Percentiles rank a stretch among this genome's conserved stretches.
These are phyloP conservation scores for Mirounga angustirostris DNA, from an alignment of 2,113 vertebrate species.

Conservation along the genomic window DNA sequence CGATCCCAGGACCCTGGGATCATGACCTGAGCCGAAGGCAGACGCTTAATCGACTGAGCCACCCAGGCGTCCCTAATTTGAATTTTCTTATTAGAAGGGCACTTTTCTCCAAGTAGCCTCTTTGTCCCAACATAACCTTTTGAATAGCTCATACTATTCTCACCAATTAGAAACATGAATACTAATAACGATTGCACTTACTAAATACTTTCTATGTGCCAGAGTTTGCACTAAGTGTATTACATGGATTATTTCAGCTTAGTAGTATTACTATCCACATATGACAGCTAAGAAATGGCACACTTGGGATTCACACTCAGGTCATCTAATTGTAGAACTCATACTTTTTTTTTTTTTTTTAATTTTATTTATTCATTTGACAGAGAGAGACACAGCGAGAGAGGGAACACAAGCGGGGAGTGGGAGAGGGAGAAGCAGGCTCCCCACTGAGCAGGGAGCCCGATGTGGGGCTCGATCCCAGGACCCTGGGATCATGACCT, in stretches of 20 bases:
- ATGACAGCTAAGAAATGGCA: background rate
- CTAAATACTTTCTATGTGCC: background rate
- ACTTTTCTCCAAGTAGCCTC: constrained; percentile 45
- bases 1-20: too few species aligned
- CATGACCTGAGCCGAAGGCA: too few species aligned
- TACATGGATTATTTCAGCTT: background rate
- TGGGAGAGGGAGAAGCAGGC: too few species aligned
- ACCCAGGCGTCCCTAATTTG: background rate
- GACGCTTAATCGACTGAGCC: too few species aligned
- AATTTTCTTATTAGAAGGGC: background rate
- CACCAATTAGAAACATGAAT: constrained; percentile 29
- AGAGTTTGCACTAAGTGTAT: background rate
- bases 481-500: too few species aligned
- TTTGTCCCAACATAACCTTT: constrained; percentile 36
- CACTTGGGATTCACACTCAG: background rate
- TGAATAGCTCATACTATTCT: constrained; percentile 46
- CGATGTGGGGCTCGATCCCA: too few species aligned
- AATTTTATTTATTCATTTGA: too few species aligned
- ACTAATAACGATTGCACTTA: constrained; percentile 8
- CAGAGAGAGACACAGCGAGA: too few species aligned
- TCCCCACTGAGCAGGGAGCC: too few species aligned
- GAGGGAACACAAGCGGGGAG: too few species aligned
- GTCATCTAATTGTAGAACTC: background rate
- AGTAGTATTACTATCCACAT: background rate
- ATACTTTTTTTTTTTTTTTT: background rate